Conservation (phyloP, 1,140 invertebrate species). For the Calliphora vicina region DNA sequence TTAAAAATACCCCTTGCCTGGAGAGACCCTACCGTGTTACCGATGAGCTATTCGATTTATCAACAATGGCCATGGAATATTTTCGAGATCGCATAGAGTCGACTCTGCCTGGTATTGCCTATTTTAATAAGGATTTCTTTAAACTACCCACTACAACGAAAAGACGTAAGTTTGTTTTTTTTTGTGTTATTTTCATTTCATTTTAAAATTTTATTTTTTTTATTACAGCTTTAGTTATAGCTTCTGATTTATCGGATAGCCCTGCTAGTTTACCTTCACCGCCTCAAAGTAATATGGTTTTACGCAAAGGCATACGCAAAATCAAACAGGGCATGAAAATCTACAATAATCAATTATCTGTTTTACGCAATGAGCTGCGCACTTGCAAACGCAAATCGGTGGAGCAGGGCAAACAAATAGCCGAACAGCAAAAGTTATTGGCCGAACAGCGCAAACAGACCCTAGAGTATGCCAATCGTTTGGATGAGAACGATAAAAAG, state of each 20-base stretch:
- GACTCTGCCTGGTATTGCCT: constrained; percentile 84
- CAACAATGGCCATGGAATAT: constrained; percentile 93
- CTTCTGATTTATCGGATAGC: constrained; percentile 64
- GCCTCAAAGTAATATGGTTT: constrained; percentile 83
- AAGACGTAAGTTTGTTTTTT: constrained; percentile 47
- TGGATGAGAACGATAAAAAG: constrained; percentile 89
- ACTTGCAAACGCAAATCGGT: constrained; percentile 80
- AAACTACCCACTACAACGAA: constrained; percentile 56
- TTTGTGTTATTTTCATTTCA: background rate
- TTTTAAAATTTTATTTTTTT: background rate
- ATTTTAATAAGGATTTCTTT: constrained; percentile 81
- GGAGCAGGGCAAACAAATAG: constrained; percentile 84
- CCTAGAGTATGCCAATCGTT: constrained; percentile 79
- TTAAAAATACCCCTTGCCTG: constrained; percentile 81
- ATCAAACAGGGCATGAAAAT: constrained; percentile 89
- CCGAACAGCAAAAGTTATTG: constrained; percentile 81
- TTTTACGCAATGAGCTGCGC: constrained; percentile 78
- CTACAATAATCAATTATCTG: constrained; percentile 79
- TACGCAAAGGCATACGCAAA: constrained; percentile 83
- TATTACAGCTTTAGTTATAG: constrained; percentile 50
- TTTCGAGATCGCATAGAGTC: constrained; percentile 91
- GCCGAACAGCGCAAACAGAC: constrained; percentile 79
- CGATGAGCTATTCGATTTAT: constrained; percentile 90
- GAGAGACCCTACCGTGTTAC: constrained; percentile 86
- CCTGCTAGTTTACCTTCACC: constrained; percentile 68